Evolutionary conservation across 2,113 vertebrate species (phyloP), one percentile per base, ranked within the genome.

Genomic region (Thunnus maccoyii): DNA sequence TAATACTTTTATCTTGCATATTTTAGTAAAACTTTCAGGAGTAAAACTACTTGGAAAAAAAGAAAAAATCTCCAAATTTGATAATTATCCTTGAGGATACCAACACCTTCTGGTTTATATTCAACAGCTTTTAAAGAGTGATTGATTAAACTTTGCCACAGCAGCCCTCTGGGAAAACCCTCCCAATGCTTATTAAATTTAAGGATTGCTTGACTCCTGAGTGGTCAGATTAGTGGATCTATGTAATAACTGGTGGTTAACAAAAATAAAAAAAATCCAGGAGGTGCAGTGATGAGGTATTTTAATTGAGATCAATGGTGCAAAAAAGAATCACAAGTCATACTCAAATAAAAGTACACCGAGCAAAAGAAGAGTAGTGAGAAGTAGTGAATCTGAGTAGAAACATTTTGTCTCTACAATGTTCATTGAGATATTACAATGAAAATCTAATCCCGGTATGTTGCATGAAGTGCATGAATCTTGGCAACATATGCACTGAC

Each of bases 141-240:
- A 80, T 46, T 76, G 74, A 88, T 83, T 88, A 84, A 72, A 84
- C 71, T 78, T 63, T 78, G 63, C 67, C 78, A 82, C 67, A 62
- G 69, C 22, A n/a, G 62, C 48, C 81, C 48, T 63, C 48, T 51
- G 61, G 55, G 62, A 71, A 10, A 76, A 69, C 2, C 12, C 44
- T 75, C 22, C 41, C 27, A 63, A 65, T 75, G 63, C 57, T 51
- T 76, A 71, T 62, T 72, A 57, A 77, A 76, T 83, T 27, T 25
- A 50, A 55, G 14, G 4, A 65, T 58, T 74, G 62, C 46, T 71
- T 30, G 50, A 83, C 17, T 84, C 52, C 66, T 72, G 64, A 80
- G 72, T 72, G 58, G 65, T 56, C 25, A 69, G 80, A 86, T 87
- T 52, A 51, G 70, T 66, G 25, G 60, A 83, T 74, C 63, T 41